Evolutionary conservation across 2,797 vertebrate species (phyloP), one percentile per base, ranked within the genome.

Genomic region (Pantherophis alleghaniensis): DNA sequence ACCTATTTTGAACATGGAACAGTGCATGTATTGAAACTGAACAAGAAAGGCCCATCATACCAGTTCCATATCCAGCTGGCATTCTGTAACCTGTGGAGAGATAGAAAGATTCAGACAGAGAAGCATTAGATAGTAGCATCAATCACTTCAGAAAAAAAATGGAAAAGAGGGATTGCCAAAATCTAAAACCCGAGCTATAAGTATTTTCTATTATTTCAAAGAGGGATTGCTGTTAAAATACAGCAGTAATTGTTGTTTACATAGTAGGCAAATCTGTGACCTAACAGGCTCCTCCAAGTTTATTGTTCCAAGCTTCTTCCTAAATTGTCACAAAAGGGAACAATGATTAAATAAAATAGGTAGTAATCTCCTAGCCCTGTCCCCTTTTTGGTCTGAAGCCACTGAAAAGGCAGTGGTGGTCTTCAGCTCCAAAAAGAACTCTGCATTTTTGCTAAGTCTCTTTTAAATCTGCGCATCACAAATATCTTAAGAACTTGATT

Each of bases 51-150:
- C 51, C 4, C 11, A 26, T 24, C 86, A 3, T 94, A 94, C 91
- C 93, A 61, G 91, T 69, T 86, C 89, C 91, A 16, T 92, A 92
- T 91, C 89, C 93, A 89, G 22, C 11, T 10, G 91, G 69, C 69
- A 91, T 14, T 10, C 93, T 57, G n/a, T 94, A 94, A 79, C 91
- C 93, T 94, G 59, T 22, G 57, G 57, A 55, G n/a, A 56, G 51
- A 6, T 11, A 88, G 79, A 91, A 66, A 63, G 26, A 12, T 61
- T 93, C 4, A 79, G 88, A 83, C 6, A 47, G n/a, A 90, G 37
- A 90, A 60, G 12, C 13, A 9, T 90, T 57, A 86, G 28, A 86
- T 37, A 22, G n/a, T n/a, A 69, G 28, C 7, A n/a, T 5, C 0
- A 83, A 83, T 83, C 74, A 11, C 20, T 83, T 83, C 18, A 47